Evolutionary conservation across 1,140 invertebrate species (phyloP), one percentile per base, ranked within the genome.

Genomic region (Arion vulgaris): DNA sequence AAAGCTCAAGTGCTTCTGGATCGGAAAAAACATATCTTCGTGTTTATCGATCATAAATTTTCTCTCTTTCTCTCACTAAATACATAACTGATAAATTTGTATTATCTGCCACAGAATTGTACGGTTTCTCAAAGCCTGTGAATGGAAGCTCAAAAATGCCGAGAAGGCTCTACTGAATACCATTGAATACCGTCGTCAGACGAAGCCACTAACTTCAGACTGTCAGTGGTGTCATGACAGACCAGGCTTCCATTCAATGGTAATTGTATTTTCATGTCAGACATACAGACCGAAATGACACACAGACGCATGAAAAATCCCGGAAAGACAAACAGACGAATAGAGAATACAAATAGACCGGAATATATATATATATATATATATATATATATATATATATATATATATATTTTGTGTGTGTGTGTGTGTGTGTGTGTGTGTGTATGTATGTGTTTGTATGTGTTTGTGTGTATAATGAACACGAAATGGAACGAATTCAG

Each of bases 181-280:
- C 23, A 82, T 92, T 9, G 89, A 91, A 76, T 92, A 89, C 80
- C 82, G 91, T n/a, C 76, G 89, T 51, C 79, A 85, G 79, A 87
- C 83, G 4, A 83, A 85, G 28, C 90, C 91, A n/a, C 81, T 88
- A 34, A 66, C 85, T 28, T 53, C 87, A 17, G 88, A 91, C 71
- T 92, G 91, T 81, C 82, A 82, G 17, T 92, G 85, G 85, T 92
- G 91, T 81, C 89, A 90, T 62, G 86, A 89, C 15, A 84, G 84
- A 69, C 90, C 91, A 17, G 91, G 91, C 13, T 91, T 74, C 81
- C 91, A 92, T 82, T 88, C 89, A 39, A 92, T 92, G 89, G 91
- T 91, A 75, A 80, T 81, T 84, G 26, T 76, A 45, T 49, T 2
- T 74, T 39, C 51, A 4, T 34, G 68, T 45, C 38, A 39, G 32